These are phyloP conservation scores for Macaca nemestrina DNA, from an alignment of 2,113 vertebrate species.

Conservation along the genomic window DNA sequence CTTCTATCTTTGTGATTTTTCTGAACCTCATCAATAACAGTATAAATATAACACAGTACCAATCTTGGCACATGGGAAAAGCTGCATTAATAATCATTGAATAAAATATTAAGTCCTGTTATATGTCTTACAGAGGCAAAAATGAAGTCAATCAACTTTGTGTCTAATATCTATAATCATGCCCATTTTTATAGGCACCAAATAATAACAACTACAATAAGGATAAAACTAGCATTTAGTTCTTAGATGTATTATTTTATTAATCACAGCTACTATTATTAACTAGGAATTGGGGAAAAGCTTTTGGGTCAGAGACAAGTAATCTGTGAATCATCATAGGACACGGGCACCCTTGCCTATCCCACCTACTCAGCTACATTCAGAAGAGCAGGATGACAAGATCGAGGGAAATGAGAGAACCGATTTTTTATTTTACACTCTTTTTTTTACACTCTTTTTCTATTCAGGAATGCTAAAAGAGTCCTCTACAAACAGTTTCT, in stretches of 20 bases:
- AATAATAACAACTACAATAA: background rate
- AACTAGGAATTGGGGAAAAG: background rate
- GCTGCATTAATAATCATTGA: background rate
- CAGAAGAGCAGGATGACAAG: background rate
- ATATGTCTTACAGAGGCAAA: background rate
- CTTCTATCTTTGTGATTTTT: background rate
- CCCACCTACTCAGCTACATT: rapidly evolving
- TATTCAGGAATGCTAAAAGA: background rate
- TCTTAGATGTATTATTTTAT: background rate
- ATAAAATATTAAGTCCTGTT: background rate
- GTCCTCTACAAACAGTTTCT: background rate
- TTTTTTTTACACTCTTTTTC: background rate
- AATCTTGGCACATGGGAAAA: background rate
- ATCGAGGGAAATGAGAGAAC: background rate
- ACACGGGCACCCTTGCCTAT: background rate
- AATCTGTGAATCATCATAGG: background rate
- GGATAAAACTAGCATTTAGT: background rate
- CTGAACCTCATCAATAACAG: background rate
- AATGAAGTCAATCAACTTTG: background rate
- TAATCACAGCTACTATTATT: background rate
- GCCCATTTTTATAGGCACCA: background rate
- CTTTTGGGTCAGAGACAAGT: background rate
- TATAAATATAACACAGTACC: background rate
- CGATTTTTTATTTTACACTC: too few relatives aligned
- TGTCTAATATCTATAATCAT: background rate